These are phyloP conservation scores for Pristionchus entomophagus DNA, from an alignment of 2,888 invertebrate genomes.

Conservation along the genomic window DNA sequence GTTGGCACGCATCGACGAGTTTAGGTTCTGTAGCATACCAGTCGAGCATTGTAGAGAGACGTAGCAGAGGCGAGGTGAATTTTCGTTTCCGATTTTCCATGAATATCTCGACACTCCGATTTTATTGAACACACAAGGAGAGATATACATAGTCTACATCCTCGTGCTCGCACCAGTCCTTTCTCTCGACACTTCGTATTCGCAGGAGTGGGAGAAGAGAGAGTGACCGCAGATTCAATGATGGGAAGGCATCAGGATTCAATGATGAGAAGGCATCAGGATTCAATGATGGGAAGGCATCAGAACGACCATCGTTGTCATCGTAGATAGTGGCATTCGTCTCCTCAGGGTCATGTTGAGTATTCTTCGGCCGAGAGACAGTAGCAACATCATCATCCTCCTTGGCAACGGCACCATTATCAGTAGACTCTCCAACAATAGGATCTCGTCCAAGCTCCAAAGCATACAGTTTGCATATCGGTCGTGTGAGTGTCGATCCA, in stretches of 20 bases:
- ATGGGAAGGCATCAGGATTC: too few relatives aligned
- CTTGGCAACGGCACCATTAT: too few relatives aligned
- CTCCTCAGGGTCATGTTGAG: background rate
- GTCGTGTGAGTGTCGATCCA: conserved; percentile 20
- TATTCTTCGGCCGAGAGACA: too few relatives aligned
- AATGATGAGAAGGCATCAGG: background rate
- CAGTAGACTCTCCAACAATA: too few relatives aligned
- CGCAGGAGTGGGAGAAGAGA: too few relatives aligned
- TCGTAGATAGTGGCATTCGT: background rate
- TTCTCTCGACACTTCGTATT: background rate
- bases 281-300: too few relatives aligned
- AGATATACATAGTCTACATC: background rate
- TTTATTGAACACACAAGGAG: background rate
- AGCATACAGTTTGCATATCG: background rate
- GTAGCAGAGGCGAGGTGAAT: background rate
- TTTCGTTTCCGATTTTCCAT: background rate
- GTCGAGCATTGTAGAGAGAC: background rate
- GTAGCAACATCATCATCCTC: too few relatives aligned
- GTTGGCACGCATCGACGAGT: background rate
- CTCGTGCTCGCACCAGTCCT: background rate
- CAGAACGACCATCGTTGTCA: background rate
- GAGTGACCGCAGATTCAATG: too few relatives aligned
- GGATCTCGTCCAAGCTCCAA: background rate
- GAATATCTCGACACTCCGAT: background rate
- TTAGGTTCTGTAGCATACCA: background rate